Conservation (phyloP, 2,888 invertebrate genomes). For the Drosophila lutescens region DNA sequence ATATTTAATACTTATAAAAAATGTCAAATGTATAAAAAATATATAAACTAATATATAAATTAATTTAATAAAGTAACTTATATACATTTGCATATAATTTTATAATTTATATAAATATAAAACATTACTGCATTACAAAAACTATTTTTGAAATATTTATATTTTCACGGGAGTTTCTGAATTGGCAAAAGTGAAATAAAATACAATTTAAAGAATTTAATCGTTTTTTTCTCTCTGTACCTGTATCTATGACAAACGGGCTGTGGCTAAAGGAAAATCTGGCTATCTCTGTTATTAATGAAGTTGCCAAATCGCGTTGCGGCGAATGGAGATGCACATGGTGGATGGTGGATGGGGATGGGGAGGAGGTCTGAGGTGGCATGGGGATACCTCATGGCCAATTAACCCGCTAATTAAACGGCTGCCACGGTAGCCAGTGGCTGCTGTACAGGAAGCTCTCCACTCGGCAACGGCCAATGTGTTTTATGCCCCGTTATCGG, state of each 20-base stretch:
- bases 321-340: conserved; percentile 41
- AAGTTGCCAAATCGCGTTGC: conserved; percentile 57
- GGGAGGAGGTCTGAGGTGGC: conserved; percentile 9
- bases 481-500: conserved; percentile 65
- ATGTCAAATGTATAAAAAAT: no score
- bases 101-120: no score
- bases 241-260: conserved; percentile 65
- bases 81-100: no score
- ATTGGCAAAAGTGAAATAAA: background rate
- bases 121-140: no score
- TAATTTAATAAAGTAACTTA: no score
- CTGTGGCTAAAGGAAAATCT: conserved; percentile 21
- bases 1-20: no score
- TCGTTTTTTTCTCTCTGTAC: background rate
- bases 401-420: conserved; percentile 76
- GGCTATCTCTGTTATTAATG: conserved; percentile 67
- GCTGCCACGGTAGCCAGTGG: conserved; percentile 56
- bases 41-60: no score
- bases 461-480: conserved; percentile 38
- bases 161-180: no score
- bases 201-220: background rate
- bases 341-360: background rate
- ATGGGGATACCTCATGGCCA: conserved; percentile 60
- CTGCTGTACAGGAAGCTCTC: conserved; percentile 67
- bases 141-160: no score